Base-by-base conservation (phyloP, 2,888 invertebrate genomes). In the Xestia xanthographa region DNA sequence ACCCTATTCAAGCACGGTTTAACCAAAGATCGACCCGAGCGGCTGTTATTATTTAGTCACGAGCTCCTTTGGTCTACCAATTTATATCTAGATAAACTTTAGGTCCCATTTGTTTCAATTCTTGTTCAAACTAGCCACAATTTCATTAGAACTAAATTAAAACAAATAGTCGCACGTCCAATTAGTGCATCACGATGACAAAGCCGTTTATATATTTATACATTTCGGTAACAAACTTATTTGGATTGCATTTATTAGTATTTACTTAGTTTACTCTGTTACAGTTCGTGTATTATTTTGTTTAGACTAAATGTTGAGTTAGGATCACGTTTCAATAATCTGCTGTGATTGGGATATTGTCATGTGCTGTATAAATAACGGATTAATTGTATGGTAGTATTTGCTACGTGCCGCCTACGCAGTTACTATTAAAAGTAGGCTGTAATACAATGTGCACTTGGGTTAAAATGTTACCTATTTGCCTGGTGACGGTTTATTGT, bases 121-220 rank as follows among this genome's bases (percentile, higher is more conserved):
- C 43, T 66, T 34, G 9, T 58, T 48, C 26, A 60, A 41, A 8
- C 34, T 34, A 82, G 26, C 84, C 66, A 56, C 62, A 68, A 66
- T 34, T 72, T 62, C 72, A 73, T 80, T 67, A 66, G 62, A 66
- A 34, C 50, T 38, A 67, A 83, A 74, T 82, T 53, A 75, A 75
- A 73, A 72, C 41, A 76, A 82, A 85, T 62, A 85, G 50, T 62
- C 12, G 29, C 69, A 38, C 48, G 66, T 82, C 56, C 72, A 74
- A 85, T 83, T 86, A 86, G 66, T 56, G 63, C 74, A 41, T 56
- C n/a, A 62, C 72, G 22, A 53, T 85, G 79, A 77, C 72, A 86
- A 77, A 83, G 67, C 75, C 67, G 65, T 71, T 71, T 43, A 8
- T 26, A 34, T 8, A 62, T 34, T 68, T 71, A 66, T 71, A 77